Percentiles rank a stretch among this genome's conserved stretches.
These are phyloP conservation scores for Tricholaema leucomelas DNA, from an alignment of 2,113 vertebrate species.

Conservation along the genomic window DNA sequence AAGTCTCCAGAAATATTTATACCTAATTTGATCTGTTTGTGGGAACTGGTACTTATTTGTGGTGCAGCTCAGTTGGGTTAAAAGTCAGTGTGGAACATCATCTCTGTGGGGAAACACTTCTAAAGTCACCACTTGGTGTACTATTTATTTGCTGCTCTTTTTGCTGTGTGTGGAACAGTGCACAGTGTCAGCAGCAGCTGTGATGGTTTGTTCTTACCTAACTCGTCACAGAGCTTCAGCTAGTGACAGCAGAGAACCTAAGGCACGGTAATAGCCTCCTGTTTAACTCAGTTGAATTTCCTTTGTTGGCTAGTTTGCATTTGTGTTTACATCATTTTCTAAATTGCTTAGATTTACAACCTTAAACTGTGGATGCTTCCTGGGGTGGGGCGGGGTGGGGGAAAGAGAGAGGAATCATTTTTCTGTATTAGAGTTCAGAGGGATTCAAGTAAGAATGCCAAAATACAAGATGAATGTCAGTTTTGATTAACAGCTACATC, in stretches of 20 bases:
- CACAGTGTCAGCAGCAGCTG: neutral
- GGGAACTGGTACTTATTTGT: neutral
- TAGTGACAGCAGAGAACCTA: slow-evolving; percentile 17
- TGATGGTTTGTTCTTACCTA: neutral
- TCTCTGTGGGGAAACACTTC: neutral
- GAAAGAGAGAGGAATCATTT: neutral
- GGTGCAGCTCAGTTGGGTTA: neutral
- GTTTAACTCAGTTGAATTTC: neutral
- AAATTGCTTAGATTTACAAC: neutral
- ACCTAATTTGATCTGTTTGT: neutral
- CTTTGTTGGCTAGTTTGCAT: slow-evolving; percentile 46
- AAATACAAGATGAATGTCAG: neutral
- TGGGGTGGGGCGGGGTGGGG: no score
- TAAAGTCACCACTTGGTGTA: neutral
- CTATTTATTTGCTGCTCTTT: neutral
- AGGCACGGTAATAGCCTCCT: slow-evolving; percentile 19
- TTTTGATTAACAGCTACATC: neutral
- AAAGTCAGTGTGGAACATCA: neutral
- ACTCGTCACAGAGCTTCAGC: neutral
- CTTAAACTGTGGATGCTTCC: neutral
- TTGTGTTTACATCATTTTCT: neutral
- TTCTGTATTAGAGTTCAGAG: neutral
- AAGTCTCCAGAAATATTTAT: neutral
- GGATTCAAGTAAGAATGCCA: neutral
- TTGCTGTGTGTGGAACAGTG: neutral